Conservation (phyloP, 2,113 vertebrate species). For the Stigmatopora nigra region DNA sequence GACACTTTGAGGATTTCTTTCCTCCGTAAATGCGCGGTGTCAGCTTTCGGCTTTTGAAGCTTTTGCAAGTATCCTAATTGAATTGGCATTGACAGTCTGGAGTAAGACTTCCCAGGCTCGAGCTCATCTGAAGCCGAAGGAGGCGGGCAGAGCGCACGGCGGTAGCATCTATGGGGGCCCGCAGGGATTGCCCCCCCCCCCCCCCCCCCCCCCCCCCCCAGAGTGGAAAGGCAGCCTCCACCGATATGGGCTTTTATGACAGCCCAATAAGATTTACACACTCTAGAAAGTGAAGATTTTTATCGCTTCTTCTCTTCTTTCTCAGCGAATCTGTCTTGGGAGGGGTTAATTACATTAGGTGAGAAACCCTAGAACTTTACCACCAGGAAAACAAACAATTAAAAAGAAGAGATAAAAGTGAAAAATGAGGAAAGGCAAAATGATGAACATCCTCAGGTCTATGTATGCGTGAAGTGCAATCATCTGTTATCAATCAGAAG, state of each 20-base stretch:
- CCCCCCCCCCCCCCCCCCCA: conserved; percentile 53
- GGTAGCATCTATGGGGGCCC: conserved; percentile 70
- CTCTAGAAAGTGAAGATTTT: conserved; percentile 82
- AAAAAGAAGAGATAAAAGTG: conserved; percentile 70
- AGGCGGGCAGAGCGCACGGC: conserved; percentile 68
- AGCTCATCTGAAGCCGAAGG: conserved; percentile 73
- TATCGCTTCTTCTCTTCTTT: conserved; percentile 79
- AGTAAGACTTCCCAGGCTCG: conserved; percentile 73
- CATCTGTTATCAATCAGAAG: no score
- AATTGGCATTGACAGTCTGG: conserved; percentile 82
- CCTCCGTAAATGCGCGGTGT: conserved; percentile 78
- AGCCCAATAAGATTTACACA: conserved; percentile 80
- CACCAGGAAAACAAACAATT: conserved; percentile 90
- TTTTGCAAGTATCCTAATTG: conserved; percentile 78
- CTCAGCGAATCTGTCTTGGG: conserved; percentile 87
- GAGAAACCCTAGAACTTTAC: conserved; percentile 90
- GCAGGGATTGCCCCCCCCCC: conserved; percentile 62
- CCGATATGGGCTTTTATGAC: conserved; percentile 85
- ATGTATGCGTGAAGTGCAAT: no score
- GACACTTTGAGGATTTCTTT: conserved; percentile 77
- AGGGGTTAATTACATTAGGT: conserved; percentile 89
- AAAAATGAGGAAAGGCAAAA: conserved; percentile 59
- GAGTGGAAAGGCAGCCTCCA: conserved; percentile 73
- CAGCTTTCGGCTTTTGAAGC: conserved; percentile 75
- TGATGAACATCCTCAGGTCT: conserved; percentile 45